phyloP scores from a whole-genome alignment of 2,797 vertebrate species.

The Pipistrellus pygmaeus region DNA sequence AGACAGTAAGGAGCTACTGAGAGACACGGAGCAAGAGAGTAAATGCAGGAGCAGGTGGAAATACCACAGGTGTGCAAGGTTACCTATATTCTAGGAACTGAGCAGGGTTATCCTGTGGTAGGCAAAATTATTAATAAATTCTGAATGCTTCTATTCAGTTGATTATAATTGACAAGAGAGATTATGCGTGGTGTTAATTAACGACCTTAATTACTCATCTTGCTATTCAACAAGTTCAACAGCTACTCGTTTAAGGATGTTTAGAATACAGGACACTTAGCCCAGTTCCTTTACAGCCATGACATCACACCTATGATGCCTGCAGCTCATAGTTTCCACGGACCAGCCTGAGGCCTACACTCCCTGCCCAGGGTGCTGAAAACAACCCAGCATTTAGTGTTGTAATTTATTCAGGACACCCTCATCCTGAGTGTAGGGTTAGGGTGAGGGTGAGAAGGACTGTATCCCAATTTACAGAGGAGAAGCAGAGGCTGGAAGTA shows the following conservation, averaged over 20 bases:
- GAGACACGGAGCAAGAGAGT: not conserved
- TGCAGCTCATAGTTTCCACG: not conserved
- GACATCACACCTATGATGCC: rapidly evolving
- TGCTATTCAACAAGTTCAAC: not conserved
- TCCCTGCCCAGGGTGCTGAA: not conserved
- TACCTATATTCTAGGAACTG: not conserved
- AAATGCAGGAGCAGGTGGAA: not conserved
- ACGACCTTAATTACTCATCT: not conserved
- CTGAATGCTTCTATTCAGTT: too few species aligned
- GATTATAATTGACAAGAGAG: too few species aligned
- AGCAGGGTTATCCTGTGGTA: too few species aligned
- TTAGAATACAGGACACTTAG: not conserved
- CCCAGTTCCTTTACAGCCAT: not conserved
- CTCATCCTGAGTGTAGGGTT: not conserved
- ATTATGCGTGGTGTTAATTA: too few species aligned
- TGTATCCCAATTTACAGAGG: not conserved
- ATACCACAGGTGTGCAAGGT: not conserved
- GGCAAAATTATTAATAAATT: too few species aligned
- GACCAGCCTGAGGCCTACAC: too few species aligned
- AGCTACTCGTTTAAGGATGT: not conserved
- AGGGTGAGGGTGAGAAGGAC: not conserved
- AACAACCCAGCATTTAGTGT: not conserved
- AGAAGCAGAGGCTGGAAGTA: not conserved
- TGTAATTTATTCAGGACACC: not conserved
- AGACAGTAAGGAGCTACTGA: not conserved